Base-by-base conservation (phyloP, 2,888 invertebrate species). In the Leucophenga montana region DNA sequence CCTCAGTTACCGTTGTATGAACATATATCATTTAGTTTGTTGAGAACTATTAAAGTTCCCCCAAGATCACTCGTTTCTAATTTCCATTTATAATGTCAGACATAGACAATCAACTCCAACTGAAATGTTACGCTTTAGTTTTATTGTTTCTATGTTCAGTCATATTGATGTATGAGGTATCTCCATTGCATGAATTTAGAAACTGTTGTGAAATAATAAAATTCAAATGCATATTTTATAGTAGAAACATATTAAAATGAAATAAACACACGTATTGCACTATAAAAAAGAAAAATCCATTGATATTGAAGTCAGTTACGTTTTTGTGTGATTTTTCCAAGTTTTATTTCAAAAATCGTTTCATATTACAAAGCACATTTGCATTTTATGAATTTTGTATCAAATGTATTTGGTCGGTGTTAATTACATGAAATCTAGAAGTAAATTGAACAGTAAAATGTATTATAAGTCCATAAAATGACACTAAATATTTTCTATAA, bases 61-160 rank as follows among this genome's bases (percentile, higher is more conserved):
- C 31, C 16, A n/a, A 16, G 18, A 54, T 54, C 22, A 20, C 3
- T 16, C 50, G n/a, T 50, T 50, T 50, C 18, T 50, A 50, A 16
- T n/a, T 50, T 54, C 54, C 57, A 27, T 57, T 22, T 27, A 27
- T 8, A 14, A 13, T n/a, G 27, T 57, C 14, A 56, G 56, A 50
- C 50, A 8, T 56, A 20, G 27, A 22, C 16, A 54, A 39, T 54
- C 18, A 54, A 54, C 54, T 54, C 54, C 9, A 54, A 16, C 27
- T 57, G n/a, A 57, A 57, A 57, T 57, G 27, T 57, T 31, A 57
- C 31, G 57, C 33, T 57, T 57, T 18, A 16, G 20, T 53, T 53
- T 53, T 53, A 3, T 9, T 53, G 18, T 5, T 14, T 13, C 48
- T n/a, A 48, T n/a, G 48, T 16, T n/a, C 14, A 48, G 16, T 5